phyloP scores from a whole-genome alignment of 2,888 invertebrate genomes.

The Margaritifera margaritifera region DNA sequence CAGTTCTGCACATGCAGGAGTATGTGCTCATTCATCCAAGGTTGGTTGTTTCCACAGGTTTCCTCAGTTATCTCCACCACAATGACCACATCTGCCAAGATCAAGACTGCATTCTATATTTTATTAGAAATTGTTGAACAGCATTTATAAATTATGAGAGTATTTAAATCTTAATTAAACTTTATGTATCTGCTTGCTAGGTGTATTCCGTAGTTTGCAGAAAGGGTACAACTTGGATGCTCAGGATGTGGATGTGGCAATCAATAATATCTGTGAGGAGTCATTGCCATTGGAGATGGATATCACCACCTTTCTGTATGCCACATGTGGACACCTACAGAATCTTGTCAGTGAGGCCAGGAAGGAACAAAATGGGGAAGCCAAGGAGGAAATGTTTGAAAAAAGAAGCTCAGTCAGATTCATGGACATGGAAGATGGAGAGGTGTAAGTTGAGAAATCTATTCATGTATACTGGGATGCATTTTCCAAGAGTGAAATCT shows the following conservation, averaged over 20 bases:
- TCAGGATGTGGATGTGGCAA: slow-evolving; percentile 81
- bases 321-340: slow-evolving; percentile 68
- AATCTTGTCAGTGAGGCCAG: slow-evolving; percentile 48
- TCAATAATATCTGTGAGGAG: slow-evolving; percentile 81
- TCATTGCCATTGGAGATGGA: slow-evolving; percentile 79
- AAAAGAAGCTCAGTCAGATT: slow-evolving; percentile 41
- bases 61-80: no score
- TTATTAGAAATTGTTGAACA: background rate
- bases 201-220: slow-evolving; percentile 77
- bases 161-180: slow-evolving; percentile 2
- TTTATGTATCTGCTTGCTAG: slow-evolving; percentile 37
- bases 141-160: background rate
- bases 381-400: slow-evolving; percentile 7
- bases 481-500: no score
- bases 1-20: no score
- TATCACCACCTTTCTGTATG: slow-evolving; percentile 80
- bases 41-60: no score
- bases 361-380: slow-evolving; percentile 11
- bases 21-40: no score
- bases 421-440: slow-evolving; percentile 40
- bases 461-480: no score
- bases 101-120: background rate
- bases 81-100: background rate
- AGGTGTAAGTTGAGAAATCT: slow-evolving; percentile 12
- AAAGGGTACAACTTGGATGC: slow-evolving; percentile 77